Base-by-base conservation (phyloP, 2,113 vertebrate species). In the Oncorhynchus keta region DNA sequence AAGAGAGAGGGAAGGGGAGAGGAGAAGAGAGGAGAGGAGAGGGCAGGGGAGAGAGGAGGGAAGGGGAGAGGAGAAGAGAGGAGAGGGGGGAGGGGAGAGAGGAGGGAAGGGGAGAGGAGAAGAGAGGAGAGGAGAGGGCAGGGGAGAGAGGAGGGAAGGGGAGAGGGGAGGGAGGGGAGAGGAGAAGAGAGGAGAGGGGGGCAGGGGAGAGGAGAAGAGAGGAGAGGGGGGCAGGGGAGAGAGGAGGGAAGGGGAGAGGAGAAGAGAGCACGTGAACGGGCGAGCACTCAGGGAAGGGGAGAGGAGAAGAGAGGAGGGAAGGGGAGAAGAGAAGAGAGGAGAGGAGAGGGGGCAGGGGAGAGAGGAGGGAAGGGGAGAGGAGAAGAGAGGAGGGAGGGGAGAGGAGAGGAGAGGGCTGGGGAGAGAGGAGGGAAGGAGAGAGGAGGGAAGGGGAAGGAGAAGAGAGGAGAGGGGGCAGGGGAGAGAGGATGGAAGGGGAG, bases 391-490 rank as follows among this genome's bases (percentile, higher is more conserved):
- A 6, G 24, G 1, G 24, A 30, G 64, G 13, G 24, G 1, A 26
- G 28, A 28, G 2, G 28, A 28, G 28, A 28, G 0, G 28, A 28
- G 2, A 28, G 28, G 3, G 28, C 2, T 3, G 3, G 28, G 28
- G 28, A 28, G 28, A 28, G 28, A 28, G 28, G 28, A 28, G 30
- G 4, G 30, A 1, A 30, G 30, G 30, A 1, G 30, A 30, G 30
- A 0, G 4, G 0, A 5, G 30, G 30, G 30, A 1, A 5, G 30
- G 5, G 1, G 4, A 32, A 5, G 1, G 30, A 32, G 30, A 32
- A 0, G 30, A 22, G 59, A 0, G 59, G 0, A 18, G 35, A n/a
- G n/a, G n/a, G n/a, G n/a, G n/a, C n/a, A n/a, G n/a, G n/a, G n/a
- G n/a, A n/a, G n/a, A n/a, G n/a, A n/a, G n/a, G n/a, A n/a, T n/a